These are phyloP conservation scores for Saccopteryx bilineata DNA, from an alignment of 2,113 vertebrate genomes.

Conservation along the genomic window DNA sequence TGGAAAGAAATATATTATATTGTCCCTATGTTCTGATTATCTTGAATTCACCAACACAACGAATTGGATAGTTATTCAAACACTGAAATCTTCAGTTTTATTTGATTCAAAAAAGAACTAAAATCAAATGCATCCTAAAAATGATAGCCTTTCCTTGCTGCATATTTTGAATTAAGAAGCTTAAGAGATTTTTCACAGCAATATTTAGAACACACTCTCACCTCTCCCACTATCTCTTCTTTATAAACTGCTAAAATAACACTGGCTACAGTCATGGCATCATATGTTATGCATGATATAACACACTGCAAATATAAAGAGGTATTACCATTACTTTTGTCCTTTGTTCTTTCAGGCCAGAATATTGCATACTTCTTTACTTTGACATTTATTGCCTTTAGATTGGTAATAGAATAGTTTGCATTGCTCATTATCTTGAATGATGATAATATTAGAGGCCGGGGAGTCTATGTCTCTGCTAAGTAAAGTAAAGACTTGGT, in stretches of 20 bases:
- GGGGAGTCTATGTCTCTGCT: constrained; percentile 85
- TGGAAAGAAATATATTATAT: constrained; percentile 30
- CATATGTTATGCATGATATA: constrained; percentile 89
- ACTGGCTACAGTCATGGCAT: constrained; percentile 85
- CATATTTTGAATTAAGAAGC: constrained; percentile 60
- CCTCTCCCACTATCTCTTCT: constrained; percentile 56
- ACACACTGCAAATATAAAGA: constrained; percentile 89
- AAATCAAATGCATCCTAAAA: constrained; percentile 49
- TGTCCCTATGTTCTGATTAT: neutral
- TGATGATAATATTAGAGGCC: constrained; percentile 90
- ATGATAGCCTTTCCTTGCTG: constrained; percentile 45
- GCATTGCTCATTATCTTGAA: constrained; percentile 91
- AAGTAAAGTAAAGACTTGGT: constrained; percentile 87
- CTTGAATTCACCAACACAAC: neutral
- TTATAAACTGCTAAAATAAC: constrained; percentile 87
- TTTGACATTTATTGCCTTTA: constrained; percentile 91
- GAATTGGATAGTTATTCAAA: constrained; percentile 45
- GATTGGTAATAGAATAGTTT: constrained; percentile 91
- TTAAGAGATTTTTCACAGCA: constrained; percentile 73
- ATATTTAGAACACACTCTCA: constrained; percentile 63
- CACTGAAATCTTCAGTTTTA: constrained; percentile 40
- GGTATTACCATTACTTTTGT: constrained; percentile 90
- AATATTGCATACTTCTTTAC: constrained; percentile 92
- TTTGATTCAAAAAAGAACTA: constrained; percentile 17
- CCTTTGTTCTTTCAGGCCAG: constrained; percentile 88